Evolutionary conservation across 2,797 vertebrate genomes (phyloP), one percentile per base, ranked within the genome.

Genomic region (Lithobates sylvaticus): DNA sequence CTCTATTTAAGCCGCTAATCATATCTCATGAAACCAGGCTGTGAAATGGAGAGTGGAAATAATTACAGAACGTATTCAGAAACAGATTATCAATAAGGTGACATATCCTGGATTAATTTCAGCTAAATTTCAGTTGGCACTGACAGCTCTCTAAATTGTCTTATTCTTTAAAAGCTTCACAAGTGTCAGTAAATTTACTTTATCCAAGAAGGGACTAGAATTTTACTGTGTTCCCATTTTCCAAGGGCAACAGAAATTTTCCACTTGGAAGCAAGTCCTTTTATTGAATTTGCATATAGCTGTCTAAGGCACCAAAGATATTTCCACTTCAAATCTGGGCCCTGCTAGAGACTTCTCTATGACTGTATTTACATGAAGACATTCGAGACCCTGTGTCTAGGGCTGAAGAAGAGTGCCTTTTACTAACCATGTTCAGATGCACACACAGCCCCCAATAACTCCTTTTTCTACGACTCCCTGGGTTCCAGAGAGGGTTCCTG

Each of bases 1-100:
- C 29, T 69, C 29, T 5, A 21, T 42, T 54, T 76, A 70, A 86
- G 73, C 39, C 29, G 10, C 47, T 73, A 78, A 78, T 86, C 85
- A 78, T 86, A 86, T 86, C 85, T 86, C 85, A 50, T 72, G 47
- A 72, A 86, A 68, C 65, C 85, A 83, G 79, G 32, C 65, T 3
- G 1, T 32, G 67, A 82, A 71, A 86, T 61, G 71, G 32, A 76
- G 78, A 70, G 26, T 77, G 50, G 34, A 70, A 81, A 39, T 70
- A 82, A 86, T 77, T 47, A 39, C 34, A 68, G 44, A 47, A 68
- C 26, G 65, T 72, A 67, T 75, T 76, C 34, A 70, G 61, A 23
- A 36, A 27, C 50, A 34, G 85, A 86, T 83, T 86, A 82, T 70
- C 65, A 44, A 44, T 42, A 79, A 64, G 54, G 58, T 47, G 76